Base-by-base conservation (phyloP, 2,113 vertebrate species). In the Centropus unirufus region DNA sequence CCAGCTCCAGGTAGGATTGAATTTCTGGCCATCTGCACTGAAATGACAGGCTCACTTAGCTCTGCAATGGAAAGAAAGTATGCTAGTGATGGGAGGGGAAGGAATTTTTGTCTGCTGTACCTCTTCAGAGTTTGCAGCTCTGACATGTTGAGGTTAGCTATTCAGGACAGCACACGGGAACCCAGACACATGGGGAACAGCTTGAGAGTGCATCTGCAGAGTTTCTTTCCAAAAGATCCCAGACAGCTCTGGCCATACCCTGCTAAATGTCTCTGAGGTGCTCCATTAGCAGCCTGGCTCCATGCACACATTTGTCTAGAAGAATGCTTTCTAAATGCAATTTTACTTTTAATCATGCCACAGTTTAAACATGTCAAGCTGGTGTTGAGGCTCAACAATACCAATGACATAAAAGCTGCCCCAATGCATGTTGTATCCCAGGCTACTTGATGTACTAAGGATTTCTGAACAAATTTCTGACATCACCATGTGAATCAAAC, bases 21-120 rank as follows among this genome's bases (percentile, higher is more conserved):
- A 75, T 98, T 98, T 98, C 97, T 86, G 75, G 89, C 82, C 92
- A 94, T 91, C 89, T 96, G 95, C 93, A 91, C 77, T 8, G 72
- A 91, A 97, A 88, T 2, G 55, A 96, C 80, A 95, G 89, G 85
- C 91, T 93, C 57, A 8, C 66, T 58, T 58, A 89, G 90, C 69
- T 93, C 83, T 73, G 88, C 73, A 85, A 27, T 19, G 72, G 90
- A 95, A 94, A 89, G 82, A 73, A 66, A 92, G 81, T 32, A 49
- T 1, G 19, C 94, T 49, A 80, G 86, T 7, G 40, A 72, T 26
- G 12, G 64, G 51, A 83, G 23, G 44, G 54, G 81, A 91, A 95
- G 73, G 94, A 97, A 96, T 89, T 95, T 96, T 96, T 80, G 89
- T 61, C 91, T 44, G 94, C 66, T 66, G 89, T 69, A 94, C 68